Conservation (phyloP, 2,113 vertebrate species). For the Bagarius yarrelli region DNA sequence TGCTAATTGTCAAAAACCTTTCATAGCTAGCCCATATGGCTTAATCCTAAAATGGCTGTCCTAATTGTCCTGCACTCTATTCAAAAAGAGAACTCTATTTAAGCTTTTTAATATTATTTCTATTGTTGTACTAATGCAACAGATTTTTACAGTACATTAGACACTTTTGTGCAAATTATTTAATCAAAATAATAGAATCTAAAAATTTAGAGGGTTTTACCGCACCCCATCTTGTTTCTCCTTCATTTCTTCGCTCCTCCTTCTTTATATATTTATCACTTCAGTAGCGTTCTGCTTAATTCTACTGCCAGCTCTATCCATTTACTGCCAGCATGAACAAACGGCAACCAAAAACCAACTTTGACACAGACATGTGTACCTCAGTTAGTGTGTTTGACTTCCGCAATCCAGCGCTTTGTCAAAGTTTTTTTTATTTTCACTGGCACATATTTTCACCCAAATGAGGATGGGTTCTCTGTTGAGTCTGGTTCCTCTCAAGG, state of each 20-base stretch:
- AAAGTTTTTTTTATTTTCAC: slow-evolving; percentile 76
- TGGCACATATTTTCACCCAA: too few species aligned
- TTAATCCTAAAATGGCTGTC: background rate
- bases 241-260: slow-evolving; percentile 11
- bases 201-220: background rate
- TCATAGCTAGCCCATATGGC: background rate
- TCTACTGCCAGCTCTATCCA: background rate
- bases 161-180: too few species aligned
- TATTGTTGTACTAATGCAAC: background rate
- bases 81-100: background rate
- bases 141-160: background rate
- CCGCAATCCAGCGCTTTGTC: background rate
- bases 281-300: slow-evolving; percentile 1
- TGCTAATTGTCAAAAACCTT: background rate
- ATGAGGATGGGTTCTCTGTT: too few species aligned
- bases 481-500: too few species aligned
- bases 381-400: slow-evolving; percentile 18
- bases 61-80: background rate
- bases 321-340: slow-evolving; percentile 13
- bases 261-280: background rate
- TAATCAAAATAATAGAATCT: too few species aligned
- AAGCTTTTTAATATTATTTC: background rate
- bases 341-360: slow-evolving; percentile 23
- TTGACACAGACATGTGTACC: slow-evolving; percentile 41
- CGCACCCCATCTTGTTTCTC: background rate